These are phyloP conservation scores for Oeneis ivallda DNA, from an alignment of 2,888 invertebrate genomes.

Conservation along the genomic window DNA sequence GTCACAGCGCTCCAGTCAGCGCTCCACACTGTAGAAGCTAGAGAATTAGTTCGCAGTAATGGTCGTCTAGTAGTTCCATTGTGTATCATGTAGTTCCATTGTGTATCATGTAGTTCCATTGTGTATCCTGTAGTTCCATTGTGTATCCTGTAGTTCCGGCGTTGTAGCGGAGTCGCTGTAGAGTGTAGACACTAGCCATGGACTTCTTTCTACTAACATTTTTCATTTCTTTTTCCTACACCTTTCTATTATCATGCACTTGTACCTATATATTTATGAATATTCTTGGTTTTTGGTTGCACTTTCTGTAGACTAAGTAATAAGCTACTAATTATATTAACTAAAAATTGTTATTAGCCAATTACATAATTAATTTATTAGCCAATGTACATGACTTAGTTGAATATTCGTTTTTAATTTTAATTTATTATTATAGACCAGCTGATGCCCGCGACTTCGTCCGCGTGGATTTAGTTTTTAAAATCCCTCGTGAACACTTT, in stretches of 20 bases:
- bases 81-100: not conserved
- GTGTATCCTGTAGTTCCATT: conserved; percentile 6
- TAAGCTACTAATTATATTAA: not conserved
- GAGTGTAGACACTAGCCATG: not conserved
- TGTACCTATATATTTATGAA: not conserved
- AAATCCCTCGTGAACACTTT: too few relatives aligned
- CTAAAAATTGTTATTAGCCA: not conserved
- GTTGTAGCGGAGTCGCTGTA: conserved; percentile 1
- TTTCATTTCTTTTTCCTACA: conserved; percentile 2
- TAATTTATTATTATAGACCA: too few relatives aligned
- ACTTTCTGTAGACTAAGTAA: conserved; percentile 1
- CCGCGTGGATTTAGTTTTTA: too few relatives aligned
- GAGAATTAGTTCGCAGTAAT: not conserved
- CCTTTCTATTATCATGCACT: conserved; percentile 10
- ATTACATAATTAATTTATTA: too few relatives aligned
- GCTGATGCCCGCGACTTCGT: too few relatives aligned
- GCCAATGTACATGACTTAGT: not conserved
- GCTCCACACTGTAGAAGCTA: not conserved
- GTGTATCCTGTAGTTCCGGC: not conserved
- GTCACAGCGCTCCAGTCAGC: not conserved
- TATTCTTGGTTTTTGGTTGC: not conserved
- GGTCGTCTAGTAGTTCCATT: conserved; percentile 4
- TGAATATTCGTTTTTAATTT: not conserved
- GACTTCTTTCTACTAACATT: not conserved
- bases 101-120: not conserved